Evolutionary conservation across 92 coral and sea anemone genomes (phyloP).

Genomic region (Heteractis magnifica): DNA sequence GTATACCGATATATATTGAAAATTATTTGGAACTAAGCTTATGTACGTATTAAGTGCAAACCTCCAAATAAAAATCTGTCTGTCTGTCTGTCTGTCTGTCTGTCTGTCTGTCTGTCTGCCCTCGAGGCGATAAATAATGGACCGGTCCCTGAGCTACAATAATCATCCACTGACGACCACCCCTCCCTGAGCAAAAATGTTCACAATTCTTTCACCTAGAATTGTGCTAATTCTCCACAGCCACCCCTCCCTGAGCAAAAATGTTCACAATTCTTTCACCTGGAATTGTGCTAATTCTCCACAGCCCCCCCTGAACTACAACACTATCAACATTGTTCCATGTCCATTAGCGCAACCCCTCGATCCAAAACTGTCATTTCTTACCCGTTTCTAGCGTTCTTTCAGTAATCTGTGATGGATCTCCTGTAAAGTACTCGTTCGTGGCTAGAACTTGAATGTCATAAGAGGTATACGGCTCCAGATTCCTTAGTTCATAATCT

Average conservation of each 20-base stretch:
- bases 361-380: not conserved
- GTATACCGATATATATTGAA: no score
- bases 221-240: not conserved
- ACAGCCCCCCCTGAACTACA: not conserved
- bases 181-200: no score
- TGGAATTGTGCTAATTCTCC: not conserved
- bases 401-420: slow-evolving; percentile 6
- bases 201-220: not conserved
- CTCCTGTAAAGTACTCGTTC: slow-evolving; percentile 62
- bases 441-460: slow-evolving; percentile 49
- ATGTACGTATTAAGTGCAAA: no score
- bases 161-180: no score
- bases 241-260: not conserved
- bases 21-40: no score
- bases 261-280: not conserved
- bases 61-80: no score
- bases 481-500: slow-evolving; percentile 34
- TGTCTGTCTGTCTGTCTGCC: no score
- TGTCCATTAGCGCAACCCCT: not conserved
- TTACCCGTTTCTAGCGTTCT: slow-evolving; percentile 61
- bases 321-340: not conserved
- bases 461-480: slow-evolving; percentile 61
- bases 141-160: no score
- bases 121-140: no score
- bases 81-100: no score